These are phyloP conservation scores for Lagopus leucura DNA, from an alignment of 2,113 vertebrate genomes.

Conservation along the genomic window DNA sequence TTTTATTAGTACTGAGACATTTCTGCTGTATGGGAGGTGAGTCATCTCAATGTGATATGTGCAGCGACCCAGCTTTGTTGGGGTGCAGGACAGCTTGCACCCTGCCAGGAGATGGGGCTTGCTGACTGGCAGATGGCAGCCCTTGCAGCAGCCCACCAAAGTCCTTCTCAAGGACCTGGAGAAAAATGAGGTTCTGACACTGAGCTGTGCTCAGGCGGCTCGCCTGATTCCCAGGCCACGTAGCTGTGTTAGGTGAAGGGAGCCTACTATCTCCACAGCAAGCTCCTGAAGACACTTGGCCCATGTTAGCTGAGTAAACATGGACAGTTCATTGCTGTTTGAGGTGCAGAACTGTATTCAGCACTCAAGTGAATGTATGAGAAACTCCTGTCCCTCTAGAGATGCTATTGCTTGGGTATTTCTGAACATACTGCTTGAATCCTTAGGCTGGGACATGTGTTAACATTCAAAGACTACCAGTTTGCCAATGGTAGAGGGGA, in stretches of 20 bases:
- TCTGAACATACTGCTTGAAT: neutral
- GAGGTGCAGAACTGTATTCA: neutral
- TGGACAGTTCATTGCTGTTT: neutral
- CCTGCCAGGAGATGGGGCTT: neutral
- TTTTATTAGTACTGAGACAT: neutral
- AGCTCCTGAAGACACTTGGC: neutral
- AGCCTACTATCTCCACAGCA: neutral
- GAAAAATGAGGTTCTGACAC: neutral
- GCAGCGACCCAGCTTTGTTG: neutral
- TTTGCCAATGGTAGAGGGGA: neutral
- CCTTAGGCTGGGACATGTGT: neutral
- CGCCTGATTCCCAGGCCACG: neutral
- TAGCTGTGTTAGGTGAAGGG: neutral
- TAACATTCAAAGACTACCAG: neutral
- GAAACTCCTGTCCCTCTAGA: neutral
- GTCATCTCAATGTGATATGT: accelerated
- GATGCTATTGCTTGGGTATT: neutral
- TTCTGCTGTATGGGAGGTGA: neutral
- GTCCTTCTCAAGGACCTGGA: neutral
- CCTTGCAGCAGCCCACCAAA: neutral
- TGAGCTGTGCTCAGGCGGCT: neutral
- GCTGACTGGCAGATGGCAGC: neutral
- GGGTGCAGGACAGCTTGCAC: neutral
- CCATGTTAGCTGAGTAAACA: accelerated
- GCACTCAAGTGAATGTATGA: neutral